Conservation (phyloP, 2,113 vertebrate species). For the Gulo gulo region DNA sequence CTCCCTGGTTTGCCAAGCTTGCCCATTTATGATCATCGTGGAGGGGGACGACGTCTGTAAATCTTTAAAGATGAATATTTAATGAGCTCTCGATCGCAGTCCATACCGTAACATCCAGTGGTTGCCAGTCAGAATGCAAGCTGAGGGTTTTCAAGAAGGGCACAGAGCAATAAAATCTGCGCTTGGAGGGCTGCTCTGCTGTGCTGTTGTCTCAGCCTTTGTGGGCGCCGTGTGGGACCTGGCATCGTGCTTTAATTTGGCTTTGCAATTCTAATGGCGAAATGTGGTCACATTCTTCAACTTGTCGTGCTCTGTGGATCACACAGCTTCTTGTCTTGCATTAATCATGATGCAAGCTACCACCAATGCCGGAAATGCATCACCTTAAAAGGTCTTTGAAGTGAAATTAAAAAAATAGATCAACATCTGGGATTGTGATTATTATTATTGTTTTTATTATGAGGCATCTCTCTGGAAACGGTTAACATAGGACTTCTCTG, state of each 20-base stretch:
- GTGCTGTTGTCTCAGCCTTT: neutral
- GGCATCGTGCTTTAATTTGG: constrained; percentile 57
- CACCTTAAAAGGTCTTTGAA: neutral
- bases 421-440: neutral
- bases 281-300: neutral
- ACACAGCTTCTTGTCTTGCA: neutral
- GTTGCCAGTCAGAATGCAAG: constrained; percentile 11
- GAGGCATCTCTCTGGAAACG: neutral
- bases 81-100: neutral
- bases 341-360: neutral
- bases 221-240: neutral
- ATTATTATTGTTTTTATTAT: neutral
- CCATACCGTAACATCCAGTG: constrained; percentile 53
- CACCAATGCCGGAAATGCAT: neutral
- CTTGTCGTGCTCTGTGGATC: neutral
- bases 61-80: neutral
- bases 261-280: constrained; percentile 10
- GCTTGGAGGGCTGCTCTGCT: constrained; percentile 9
- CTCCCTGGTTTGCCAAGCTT: neutral
- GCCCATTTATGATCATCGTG: neutral
- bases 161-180: neutral
- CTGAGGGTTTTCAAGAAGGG: constrained; percentile 9
- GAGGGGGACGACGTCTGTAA: neutral
- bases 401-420: constrained; percentile 20
- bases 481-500: neutral